phyloP scores from a whole-genome alignment of 2,888 invertebrate genomes.

The Hirtodrosophila confusa region DNA sequence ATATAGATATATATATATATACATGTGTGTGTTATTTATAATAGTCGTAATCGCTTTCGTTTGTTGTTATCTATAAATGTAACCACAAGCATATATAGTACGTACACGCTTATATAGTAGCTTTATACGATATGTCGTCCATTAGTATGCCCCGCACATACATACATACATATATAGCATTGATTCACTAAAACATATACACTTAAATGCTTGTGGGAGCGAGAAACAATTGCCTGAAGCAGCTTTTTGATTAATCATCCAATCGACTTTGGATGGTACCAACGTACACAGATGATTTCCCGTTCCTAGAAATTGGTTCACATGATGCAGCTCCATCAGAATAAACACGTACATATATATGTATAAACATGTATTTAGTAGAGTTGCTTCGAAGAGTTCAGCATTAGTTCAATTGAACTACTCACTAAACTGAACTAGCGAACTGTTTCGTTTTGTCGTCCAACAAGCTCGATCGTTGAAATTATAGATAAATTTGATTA shows the following conservation, averaged over 20 bases:
- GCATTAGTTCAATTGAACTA: too few relatives aligned
- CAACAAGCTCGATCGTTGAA: too few relatives aligned
- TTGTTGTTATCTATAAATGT: slow-evolving; percentile 35
- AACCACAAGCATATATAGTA: slow-evolving; percentile 13
- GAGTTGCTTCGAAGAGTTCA: too few relatives aligned
- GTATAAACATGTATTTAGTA: too few relatives aligned
- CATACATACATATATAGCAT: slow-evolving; percentile 5
- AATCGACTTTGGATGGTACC: not conserved
- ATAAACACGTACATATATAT: not conserved
- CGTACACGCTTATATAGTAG: not conserved
- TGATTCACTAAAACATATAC: slow-evolving; percentile 29
- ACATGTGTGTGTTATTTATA: slow-evolving; percentile 19
- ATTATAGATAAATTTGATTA: too few relatives aligned
- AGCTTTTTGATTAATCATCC: slow-evolving; percentile 52
- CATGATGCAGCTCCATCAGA: not conserved
- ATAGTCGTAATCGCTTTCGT: slow-evolving; percentile 20
- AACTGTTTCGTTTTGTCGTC: too few relatives aligned
- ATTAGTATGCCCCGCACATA: too few relatives aligned
- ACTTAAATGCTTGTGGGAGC: slow-evolving; percentile 1
- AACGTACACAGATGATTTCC: slow-evolving; percentile 7
- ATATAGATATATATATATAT: not conserved
- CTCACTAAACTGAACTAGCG: too few relatives aligned
- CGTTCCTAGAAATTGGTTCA: slow-evolving; percentile 21
- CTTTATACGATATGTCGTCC: not conserved
- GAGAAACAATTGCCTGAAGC: slow-evolving; percentile 33